Base-by-base conservation (phyloP, 2,113 vertebrate species). In the Entomyzon cyanotis region DNA sequence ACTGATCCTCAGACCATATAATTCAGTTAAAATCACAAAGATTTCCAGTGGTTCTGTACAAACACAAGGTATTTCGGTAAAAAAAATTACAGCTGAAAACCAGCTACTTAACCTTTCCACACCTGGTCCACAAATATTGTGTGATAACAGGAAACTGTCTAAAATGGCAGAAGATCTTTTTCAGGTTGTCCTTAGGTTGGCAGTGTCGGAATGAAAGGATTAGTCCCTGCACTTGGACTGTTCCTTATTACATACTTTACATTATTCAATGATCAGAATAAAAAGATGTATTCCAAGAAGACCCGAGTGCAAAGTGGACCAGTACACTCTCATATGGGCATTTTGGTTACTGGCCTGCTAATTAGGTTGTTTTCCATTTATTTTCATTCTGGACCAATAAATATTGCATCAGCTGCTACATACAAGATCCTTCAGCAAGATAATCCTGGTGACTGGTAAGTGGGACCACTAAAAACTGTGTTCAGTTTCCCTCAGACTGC, bases 141-240 rank as follows among this genome's bases (percentile, higher is more conserved):
- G 30, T 60, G 22, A 37, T 44, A 31, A 84, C 60, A 74, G 16
- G 24, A 77, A 87, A 35, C 12, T 70, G 20, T 87, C 33, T 74
- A 46, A 78, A 16, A 24, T 0, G 0, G 28, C 0, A 0, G 27
- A 55, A 31, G 15, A 35, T 65, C 11, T 49, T 23, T 52, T 81
- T 70, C 80, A 67, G 27, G 6, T 35, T 70, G 12, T 67, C 27
- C 24, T 60, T 42, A 52, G 4, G 15, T 14, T 58, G 31, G 3
- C 21, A 44, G 37, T 76, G 33, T 7, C 47, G 67, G 22, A 87
- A 80, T 67, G 21, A 70, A 65, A 65, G 19, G 2, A 1, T 58
- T 60, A 52, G 7, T 67, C 18, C 47, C 27, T 67, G 14, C 17
- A 16, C 47, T 70, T 67, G 21, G n/a, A 30, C 39, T n/a, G 16